Evolutionary conservation across 2,797 vertebrate species (phyloP).

Genomic region (Poecilia picta): DNA sequence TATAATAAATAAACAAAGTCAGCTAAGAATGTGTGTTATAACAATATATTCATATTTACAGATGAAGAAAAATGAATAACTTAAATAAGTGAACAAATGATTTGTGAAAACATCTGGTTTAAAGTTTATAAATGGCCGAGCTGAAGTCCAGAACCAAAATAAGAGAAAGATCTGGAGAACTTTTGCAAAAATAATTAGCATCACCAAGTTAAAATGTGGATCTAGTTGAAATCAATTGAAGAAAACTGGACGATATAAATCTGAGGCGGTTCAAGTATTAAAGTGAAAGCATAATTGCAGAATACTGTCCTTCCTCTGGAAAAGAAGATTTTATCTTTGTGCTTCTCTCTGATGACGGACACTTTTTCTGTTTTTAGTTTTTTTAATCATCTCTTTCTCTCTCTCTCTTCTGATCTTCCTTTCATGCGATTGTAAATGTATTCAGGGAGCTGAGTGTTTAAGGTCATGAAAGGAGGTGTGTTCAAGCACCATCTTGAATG

Average conservation of each 20-base stretch:
- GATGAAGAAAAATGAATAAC: too few species aligned
- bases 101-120: background rate
- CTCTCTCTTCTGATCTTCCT: constrained; percentile 58
- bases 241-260: background rate
- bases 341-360: constrained; percentile 54
- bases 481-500: constrained; percentile 66
- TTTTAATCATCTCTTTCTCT: constrained; percentile 40
- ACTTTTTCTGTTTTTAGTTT: constrained; percentile 39
- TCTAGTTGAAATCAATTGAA: too few species aligned
- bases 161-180: background rate
- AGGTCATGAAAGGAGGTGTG: constrained; percentile 69
- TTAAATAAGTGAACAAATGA: too few species aligned
- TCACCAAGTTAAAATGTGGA: background rate
- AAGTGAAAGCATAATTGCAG: background rate
- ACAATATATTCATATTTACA: too few species aligned
- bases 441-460: constrained; percentile 55
- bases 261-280: background rate
- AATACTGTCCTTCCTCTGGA: constrained; percentile 33
- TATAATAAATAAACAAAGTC: too few species aligned
- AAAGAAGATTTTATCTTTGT: constrained; percentile 35
- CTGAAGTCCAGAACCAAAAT: too few species aligned
- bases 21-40: too few species aligned
- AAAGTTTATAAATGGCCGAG: background rate
- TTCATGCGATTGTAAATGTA: constrained; percentile 66
- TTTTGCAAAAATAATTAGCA: background rate